These are phyloP conservation scores for Heterohyrax brucei DNA, from an alignment of 2,797 vertebrate species.

Conservation along the genomic window DNA sequence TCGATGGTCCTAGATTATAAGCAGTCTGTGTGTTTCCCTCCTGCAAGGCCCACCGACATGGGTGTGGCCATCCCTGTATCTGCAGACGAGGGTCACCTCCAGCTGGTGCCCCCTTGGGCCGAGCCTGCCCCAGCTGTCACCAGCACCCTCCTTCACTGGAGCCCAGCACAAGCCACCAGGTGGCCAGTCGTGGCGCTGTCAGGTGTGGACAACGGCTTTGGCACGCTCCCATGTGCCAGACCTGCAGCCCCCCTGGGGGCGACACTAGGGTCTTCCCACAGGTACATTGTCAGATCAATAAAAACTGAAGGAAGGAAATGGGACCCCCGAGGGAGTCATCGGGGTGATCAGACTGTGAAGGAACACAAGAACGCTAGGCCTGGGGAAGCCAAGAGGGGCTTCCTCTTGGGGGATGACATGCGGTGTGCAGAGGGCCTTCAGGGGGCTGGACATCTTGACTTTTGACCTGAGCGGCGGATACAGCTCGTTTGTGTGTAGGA, in stretches of 20 bases:
- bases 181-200: neutral
- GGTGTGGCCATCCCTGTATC: too few relatives aligned
- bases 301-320: too few relatives aligned
- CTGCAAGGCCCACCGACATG: neutral
- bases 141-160: accelerated
- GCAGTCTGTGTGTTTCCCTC: neutral
- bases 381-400: too few relatives aligned
- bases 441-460: accelerated
- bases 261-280: neutral
- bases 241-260: accelerated
- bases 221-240: accelerated
- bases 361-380: too few relatives aligned
- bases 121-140: too few relatives aligned
- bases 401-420: too few relatives aligned
- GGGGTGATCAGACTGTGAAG: neutral
- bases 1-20: neutral
- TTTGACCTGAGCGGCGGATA: neutral
- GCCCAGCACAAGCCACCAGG: neutral
- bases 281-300: accelerated
- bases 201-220: neutral
- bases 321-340: neutral
- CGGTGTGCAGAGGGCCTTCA: neutral
- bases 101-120: too few relatives aligned
- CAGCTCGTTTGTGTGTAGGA: neutral
- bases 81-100: too few relatives aligned